Conservation (phyloP, 2,888 invertebrate genomes). For the Alloscopus bannaensis region DNA sequence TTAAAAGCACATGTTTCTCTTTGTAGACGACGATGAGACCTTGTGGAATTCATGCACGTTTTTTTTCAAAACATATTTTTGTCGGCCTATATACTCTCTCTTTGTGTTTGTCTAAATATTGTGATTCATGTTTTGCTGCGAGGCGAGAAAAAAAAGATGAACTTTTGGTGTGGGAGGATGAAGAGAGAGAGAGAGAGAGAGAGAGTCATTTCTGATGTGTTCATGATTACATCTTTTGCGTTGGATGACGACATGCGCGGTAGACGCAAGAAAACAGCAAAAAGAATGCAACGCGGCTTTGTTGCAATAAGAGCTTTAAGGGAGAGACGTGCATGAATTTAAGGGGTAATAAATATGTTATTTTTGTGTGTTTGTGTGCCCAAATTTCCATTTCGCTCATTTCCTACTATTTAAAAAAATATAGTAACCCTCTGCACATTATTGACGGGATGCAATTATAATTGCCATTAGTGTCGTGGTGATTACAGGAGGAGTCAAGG, state of each 20-base stretch:
- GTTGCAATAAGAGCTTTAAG: too few relatives aligned
- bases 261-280: too few relatives aligned
- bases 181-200: neutral
- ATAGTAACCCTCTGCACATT: conserved; percentile 5
- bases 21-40: too few relatives aligned
- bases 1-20: too few relatives aligned
- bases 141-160: neutral
- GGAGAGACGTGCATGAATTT: too few relatives aligned
- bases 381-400: conserved; percentile 19
- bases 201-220: too few relatives aligned
- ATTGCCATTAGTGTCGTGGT: conserved; percentile 53
- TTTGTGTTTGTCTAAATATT: too few relatives aligned
- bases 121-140: conserved; percentile 11
- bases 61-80: too few relatives aligned
- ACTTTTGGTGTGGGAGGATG: conserved; percentile 15
- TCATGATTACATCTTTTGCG: neutral
- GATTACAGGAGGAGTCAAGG: conserved; percentile 37
- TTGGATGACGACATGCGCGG: neutral
- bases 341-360: conserved; percentile 25
- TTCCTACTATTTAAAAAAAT: conserved; percentile 33
- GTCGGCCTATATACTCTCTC: too few relatives aligned
- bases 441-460: conserved; percentile 57
- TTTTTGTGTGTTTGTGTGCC: neutral
- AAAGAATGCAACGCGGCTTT: too few relatives aligned
- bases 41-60: too few relatives aligned